Evolutionary conservation across 2,797 vertebrate genomes (phyloP), one percentile per base, ranked within the genome.

Genomic region (Holocentrus rufus): DNA sequence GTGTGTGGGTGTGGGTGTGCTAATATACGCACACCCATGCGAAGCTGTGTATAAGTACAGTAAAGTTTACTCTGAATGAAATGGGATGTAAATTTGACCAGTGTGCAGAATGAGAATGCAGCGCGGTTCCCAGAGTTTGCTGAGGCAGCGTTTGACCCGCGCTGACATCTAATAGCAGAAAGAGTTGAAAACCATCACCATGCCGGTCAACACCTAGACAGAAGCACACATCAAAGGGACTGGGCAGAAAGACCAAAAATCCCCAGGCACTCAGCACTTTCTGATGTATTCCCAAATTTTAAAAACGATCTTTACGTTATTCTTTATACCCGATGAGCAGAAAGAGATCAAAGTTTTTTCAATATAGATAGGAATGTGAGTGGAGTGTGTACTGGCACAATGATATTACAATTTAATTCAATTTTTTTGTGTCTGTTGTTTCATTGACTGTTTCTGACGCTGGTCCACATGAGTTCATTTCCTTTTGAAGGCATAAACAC

Each of bases 51-150:
- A 44, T 70, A 49, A 71, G 79, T 72, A 65, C 77, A 70, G 80
- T 76, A 78, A 81, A 77, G 82, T 88, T 87, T 82, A 61, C 69
- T 61, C 70, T 80, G 86, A 88, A 88, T 85, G 72, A 90, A 90
- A 90, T 80, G 75, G 73, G 85, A 91, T 91, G 89, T 82, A 88
- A 90, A 92, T 91, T 84, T 87, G 85, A 88, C 80, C 88, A 81
- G 73, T 39, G 53, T 87, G 87, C 76, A 83, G 81, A 87, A 90
- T 87, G 57, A 75, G 62, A 84, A 84, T 74, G 67, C 44, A 68
- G 69, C 72, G 57, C 55, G 50, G 13, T 74, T 83, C 70, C 61
- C 62, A 69, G 61, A 57, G 56, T 81, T 78, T 91, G 90, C 89
- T 89, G 89, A 92, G 89, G 69, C 86, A 91, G 91, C 88, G 0